phyloP scores from a whole-genome alignment of 2,888 invertebrate genomes.

The Caenorhabditis japonica region DNA sequence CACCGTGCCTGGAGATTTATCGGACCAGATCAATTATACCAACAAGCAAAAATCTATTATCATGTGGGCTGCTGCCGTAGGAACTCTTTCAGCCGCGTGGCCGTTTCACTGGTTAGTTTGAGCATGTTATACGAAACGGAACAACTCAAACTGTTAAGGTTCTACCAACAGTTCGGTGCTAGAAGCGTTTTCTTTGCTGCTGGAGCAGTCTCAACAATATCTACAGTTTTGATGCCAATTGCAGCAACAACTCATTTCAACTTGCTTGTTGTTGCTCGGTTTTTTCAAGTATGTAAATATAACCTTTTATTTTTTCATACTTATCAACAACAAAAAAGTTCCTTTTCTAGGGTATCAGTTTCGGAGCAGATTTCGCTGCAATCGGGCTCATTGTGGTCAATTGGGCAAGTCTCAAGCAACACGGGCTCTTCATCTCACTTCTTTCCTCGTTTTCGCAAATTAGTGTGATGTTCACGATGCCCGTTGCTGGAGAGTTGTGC shows the following conservation, averaged over 20 bases:
- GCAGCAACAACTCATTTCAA: constrained; percentile 54
- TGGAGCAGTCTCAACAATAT: constrained; percentile 67
- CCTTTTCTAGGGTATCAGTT: constrained; percentile 66
- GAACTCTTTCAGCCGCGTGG: constrained; percentile 68
- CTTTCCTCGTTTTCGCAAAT: constrained; percentile 74
- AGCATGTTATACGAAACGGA: constrained; percentile 6
- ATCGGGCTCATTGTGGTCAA: constrained; percentile 72
- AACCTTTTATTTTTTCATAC: not conserved
- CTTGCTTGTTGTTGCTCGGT: constrained; percentile 60
- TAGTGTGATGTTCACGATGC: constrained; percentile 74
- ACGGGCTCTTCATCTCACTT: constrained; percentile 72
- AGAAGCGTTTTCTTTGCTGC: constrained; percentile 68
- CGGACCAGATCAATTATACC: constrained; percentile 49
- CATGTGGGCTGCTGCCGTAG: constrained; percentile 69
- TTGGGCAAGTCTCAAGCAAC: constrained; percentile 71
- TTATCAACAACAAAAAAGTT: too few relatives aligned
- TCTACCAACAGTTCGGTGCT: constrained; percentile 70
- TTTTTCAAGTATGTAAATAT: constrained; percentile 65
- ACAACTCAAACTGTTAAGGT: too few relatives aligned
- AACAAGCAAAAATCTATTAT: constrained; percentile 63
- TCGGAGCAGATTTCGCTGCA: constrained; percentile 73
- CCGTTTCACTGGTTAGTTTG: constrained; percentile 60
- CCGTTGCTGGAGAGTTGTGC: constrained; percentile 69
- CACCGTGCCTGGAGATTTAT: not conserved
- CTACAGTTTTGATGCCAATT: constrained; percentile 68